Conservation (phyloP, 2,113 vertebrate species). For the Hyperopisus bebe region DNA sequence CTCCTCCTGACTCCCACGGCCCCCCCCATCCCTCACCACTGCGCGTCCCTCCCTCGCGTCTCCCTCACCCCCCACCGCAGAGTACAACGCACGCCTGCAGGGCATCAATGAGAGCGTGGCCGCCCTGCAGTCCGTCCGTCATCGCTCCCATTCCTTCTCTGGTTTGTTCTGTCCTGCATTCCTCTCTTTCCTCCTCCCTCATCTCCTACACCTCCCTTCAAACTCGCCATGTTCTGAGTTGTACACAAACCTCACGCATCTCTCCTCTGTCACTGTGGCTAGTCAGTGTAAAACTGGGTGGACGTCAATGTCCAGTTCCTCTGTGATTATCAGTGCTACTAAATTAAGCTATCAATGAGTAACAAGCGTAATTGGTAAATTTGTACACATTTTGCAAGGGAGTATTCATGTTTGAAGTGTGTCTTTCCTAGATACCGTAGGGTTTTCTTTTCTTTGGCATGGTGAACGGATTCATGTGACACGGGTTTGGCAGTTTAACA, state of each 20-base stretch:
- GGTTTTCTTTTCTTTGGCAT: neutral
- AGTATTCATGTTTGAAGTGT: neutral
- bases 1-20: conserved; percentile 40
- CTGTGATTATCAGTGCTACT: neutral
- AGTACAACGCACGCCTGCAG: conserved; percentile 83
- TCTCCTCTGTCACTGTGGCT: neutral
- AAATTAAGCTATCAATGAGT: neutral
- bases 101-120: conserved; percentile 63
- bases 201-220: neutral
- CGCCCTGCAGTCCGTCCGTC: conserved; percentile 61
- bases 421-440: neutral
- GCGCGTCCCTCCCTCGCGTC: conserved; percentile 43
- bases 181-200: neutral
- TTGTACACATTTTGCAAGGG: neutral
- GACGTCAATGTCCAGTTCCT: neutral
- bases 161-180: conserved; percentile 66
- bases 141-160: conserved; percentile 71
- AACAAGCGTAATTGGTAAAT: neutral
- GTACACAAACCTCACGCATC: neutral
- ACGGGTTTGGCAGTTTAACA: neutral
- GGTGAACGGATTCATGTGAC: neutral
- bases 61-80: conserved; percentile 58
- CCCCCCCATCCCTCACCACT: conserved; percentile 37
- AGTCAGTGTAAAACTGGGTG: neutral
- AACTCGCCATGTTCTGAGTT: neutral